A percentile compares a stretch with the other conserved stretches of the same genome.
These are phyloP conservation scores for Lophochroa leadbeateri DNA, from an alignment of 2,113 vertebrate species.

Conservation along the genomic window DNA sequence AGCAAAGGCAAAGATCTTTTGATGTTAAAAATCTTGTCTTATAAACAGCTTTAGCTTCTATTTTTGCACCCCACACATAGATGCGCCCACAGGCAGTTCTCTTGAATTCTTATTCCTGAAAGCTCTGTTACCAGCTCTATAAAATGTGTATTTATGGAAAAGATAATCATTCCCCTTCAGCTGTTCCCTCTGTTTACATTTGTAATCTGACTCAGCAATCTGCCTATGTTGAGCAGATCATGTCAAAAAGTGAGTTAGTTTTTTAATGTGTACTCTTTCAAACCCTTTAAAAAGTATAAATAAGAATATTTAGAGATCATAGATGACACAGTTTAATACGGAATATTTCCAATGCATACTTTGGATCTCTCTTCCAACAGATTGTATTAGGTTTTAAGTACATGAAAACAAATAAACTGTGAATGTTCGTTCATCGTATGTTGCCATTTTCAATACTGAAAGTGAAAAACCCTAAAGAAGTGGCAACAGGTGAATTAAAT, in stretches of 20 bases:
- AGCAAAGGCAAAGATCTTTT: neutral
- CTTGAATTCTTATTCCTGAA: neutral
- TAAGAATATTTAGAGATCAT: neutral
- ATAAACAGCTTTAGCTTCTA: neutral
- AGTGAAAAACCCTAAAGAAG: neutral
- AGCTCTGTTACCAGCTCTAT: neutral
- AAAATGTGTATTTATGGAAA: neutral
- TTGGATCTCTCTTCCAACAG: neutral
- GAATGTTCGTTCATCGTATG: neutral
- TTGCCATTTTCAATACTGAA: neutral
- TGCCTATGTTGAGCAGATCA: neutral
- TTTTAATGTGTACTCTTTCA: neutral
- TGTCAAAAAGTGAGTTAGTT: neutral
- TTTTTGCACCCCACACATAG: neutral
- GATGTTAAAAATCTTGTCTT: neutral
- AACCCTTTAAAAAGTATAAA: neutral
- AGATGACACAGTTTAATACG: neutral
- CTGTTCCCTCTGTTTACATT: constrained; percentile 7
- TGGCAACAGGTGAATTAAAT: neutral
- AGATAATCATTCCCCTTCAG: neutral
- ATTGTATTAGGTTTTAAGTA: neutral
- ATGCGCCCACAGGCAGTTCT: neutral
- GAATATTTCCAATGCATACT: neutral
- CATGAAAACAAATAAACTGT: neutral
- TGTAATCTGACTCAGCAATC: constrained; percentile 9